These are phyloP conservation scores for Cryptophagus acutangulus DNA, from an alignment of 2,888 invertebrate species.

Conservation along the genomic window DNA sequence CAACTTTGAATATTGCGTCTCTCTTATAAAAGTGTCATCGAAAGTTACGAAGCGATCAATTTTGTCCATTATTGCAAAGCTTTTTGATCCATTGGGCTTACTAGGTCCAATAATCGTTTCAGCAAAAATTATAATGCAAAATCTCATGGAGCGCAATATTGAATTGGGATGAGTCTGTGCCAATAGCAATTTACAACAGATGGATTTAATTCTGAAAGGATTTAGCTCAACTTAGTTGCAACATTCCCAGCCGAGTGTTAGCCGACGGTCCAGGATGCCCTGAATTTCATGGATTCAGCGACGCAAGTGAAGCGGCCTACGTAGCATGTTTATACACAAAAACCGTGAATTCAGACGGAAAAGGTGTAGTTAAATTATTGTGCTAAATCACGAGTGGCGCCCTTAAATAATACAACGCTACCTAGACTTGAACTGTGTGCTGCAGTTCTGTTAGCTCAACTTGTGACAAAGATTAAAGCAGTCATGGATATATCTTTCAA, in stretches of 20 bases:
- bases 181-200: neutral
- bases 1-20: neutral
- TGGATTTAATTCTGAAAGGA: neutral
- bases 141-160: conserved; percentile 15
- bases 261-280: neutral
- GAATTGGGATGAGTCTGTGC: conserved; percentile 13
- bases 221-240: neutral
- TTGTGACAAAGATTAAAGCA: neutral
- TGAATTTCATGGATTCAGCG: conserved; percentile 2
- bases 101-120: conserved; percentile 13
- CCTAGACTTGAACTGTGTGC: neutral
- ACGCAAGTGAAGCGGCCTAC: conserved; percentile 5
- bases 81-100: conserved; percentile 19
- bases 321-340: conserved; percentile 7
- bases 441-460: neutral
- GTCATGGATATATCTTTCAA: neutral
- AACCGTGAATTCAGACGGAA: neutral
- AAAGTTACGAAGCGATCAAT: conserved; percentile 8
- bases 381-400: neutral
- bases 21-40: neutral
- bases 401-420: neutral
- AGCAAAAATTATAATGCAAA: conserved; percentile 18
- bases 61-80: conserved; percentile 12
- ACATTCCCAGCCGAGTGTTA: conserved; percentile 9
- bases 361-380: neutral